These are phyloP conservation scores for Sander vitreus DNA, from an alignment of 2,113 vertebrate genomes.

Conservation along the genomic window DNA sequence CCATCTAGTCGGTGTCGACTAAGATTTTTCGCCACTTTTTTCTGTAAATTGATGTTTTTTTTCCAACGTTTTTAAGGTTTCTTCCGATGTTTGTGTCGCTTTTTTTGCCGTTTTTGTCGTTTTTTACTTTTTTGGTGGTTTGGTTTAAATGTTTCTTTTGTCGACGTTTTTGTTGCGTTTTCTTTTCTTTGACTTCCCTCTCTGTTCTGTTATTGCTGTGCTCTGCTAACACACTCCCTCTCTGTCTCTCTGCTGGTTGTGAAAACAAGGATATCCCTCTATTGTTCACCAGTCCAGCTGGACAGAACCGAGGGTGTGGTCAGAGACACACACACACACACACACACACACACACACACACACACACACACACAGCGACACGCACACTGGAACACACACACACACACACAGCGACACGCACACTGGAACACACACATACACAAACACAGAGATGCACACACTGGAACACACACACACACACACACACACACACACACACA, in stretches of 20 bases:
- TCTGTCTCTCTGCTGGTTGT: slow-evolving; percentile 49
- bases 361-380: neutral
- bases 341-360: slow-evolving; percentile 36
- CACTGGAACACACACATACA: slow-evolving; percentile 28
- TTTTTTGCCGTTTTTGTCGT: too few relatives aligned
- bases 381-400: slow-evolving; percentile 36
- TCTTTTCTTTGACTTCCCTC: neutral
- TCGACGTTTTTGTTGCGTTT: too few relatives aligned
- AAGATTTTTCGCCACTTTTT: too few relatives aligned
- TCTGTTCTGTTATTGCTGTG: slow-evolving; percentile 3
- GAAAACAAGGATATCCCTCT: slow-evolving; percentile 87
- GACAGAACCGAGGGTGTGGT: slow-evolving; percentile 75
- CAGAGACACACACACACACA: slow-evolving; percentile 35
- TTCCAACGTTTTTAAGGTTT: too few relatives aligned
- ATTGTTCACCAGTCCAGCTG: slow-evolving; percentile 83
- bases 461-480: slow-evolving; percentile 27
- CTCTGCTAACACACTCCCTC: slow-evolving; percentile 14
- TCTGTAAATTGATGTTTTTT: too few relatives aligned
- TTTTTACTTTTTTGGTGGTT: too few relatives aligned
- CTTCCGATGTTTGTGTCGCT: too few relatives aligned
- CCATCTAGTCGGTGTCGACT: too few relatives aligned
- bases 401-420: slow-evolving; percentile 27
- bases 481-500: too few relatives aligned
- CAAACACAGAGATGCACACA: slow-evolving; percentile 34
- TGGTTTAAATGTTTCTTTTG: too few relatives aligned